Percentiles rank a stretch among this genome's conserved stretches.
Conservation (phyloP, 2,888 invertebrate species). For the Conops quadrifasciatus region DNA sequence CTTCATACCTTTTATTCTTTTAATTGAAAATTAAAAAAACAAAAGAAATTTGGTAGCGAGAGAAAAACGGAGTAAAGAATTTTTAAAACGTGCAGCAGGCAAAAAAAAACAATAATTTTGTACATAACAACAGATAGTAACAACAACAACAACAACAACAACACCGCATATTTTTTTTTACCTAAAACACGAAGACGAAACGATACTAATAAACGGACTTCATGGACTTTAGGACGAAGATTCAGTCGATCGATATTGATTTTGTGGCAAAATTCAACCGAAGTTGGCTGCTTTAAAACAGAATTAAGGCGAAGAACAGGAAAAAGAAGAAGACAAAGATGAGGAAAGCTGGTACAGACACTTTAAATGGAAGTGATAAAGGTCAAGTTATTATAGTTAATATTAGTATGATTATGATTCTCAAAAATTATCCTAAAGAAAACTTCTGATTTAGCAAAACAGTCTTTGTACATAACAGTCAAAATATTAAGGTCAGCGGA, state of each 20-base stretch:
- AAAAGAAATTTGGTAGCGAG: background rate
- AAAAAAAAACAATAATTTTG: constrained; percentile 36
- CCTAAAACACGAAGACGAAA: background rate
- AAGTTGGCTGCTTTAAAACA: too few relatives aligned
- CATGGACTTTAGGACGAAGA: background rate
- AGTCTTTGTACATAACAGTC: too few relatives aligned
- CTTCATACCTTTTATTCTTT: too few relatives aligned
- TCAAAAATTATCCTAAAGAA: too few relatives aligned
- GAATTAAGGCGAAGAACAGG: too few relatives aligned
- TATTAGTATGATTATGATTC: too few relatives aligned
- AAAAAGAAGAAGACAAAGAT: too few relatives aligned
- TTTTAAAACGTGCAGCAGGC: constrained; percentile 24
- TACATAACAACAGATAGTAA: constrained; percentile 16
- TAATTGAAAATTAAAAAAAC: background rate
- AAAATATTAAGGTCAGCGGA: too few relatives aligned
- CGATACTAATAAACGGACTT: background rate
- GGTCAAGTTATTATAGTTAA: background rate
- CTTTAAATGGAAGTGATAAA: constrained; percentile 23
- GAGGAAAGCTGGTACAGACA: background rate
- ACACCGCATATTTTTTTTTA: background rate
- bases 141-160: constrained; percentile 17
- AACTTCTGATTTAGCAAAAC: too few relatives aligned
- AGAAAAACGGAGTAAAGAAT: background rate
- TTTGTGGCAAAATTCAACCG: background rate
- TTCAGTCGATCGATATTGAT: constrained; percentile 15